Conservation (phyloP, 2,113 vertebrate species). For the Vombatus ursinus region DNA sequence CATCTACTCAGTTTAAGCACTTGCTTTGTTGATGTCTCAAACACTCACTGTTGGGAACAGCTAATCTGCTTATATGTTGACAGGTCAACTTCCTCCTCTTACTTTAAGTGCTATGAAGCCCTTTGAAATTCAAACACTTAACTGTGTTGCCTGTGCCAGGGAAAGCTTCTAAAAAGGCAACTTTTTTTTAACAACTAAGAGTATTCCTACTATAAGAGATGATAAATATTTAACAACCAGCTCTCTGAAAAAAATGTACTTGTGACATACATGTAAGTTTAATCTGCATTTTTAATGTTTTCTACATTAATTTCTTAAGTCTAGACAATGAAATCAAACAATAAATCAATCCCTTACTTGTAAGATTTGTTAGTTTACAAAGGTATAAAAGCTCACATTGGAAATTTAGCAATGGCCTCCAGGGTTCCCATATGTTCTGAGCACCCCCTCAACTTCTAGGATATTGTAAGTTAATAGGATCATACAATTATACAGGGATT, state of each 20-base stretch:
- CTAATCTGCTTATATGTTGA: neutral
- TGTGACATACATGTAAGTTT: neutral
- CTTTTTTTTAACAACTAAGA: neutral
- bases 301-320: neutral
- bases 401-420: neutral
- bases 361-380: neutral
- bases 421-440: neutral
- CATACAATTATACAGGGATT: neutral
- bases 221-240: neutral
- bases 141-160: neutral
- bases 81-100: neutral
- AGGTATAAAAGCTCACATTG: neutral
- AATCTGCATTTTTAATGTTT: neutral
- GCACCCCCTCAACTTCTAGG: neutral
- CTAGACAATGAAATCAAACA: neutral
- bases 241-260: neutral
- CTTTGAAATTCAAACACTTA: neutral
- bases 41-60: neutral
- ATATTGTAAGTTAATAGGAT: neutral
- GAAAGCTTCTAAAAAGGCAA: neutral
- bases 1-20: neutral
- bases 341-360: neutral
- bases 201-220: neutral
- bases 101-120: neutral
- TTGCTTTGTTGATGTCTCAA: neutral